A percentile compares a stretch with the other conserved stretches of the same genome.
Conservation (phyloP, 1,140 invertebrate species). For the Bombus superbus region DNA sequence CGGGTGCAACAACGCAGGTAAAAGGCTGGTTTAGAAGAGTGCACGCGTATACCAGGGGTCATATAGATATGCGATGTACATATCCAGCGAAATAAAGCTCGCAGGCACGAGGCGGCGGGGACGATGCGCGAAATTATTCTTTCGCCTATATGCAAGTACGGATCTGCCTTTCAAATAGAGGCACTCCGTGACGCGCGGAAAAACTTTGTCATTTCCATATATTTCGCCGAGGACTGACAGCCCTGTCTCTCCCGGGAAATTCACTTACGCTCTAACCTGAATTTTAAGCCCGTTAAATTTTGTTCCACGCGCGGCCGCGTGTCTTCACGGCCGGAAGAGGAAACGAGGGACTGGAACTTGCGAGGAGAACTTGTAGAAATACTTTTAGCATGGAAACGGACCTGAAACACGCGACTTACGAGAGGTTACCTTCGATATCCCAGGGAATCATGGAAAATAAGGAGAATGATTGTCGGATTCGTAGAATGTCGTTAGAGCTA, state of each 20-base stretch:
- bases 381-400: background rate
- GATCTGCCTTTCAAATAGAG: constrained; percentile 71
- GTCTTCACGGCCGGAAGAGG: background rate
- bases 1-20: constrained; percentile 3
- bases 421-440: too few relatives aligned
- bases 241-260: constrained; percentile 43
- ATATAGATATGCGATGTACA: background rate
- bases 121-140: constrained; percentile 63
- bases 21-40: constrained; percentile 2
- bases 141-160: constrained; percentile 45
- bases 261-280: constrained; percentile 60
- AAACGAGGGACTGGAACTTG: background rate
- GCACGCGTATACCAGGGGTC: background rate
- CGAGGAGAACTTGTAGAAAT: background rate
- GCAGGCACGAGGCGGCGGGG: background rate
- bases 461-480: background rate
- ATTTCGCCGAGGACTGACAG: constrained; percentile 46
- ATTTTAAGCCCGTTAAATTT: constrained; percentile 56
- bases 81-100: constrained; percentile 26
- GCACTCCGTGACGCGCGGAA: constrained; percentile 37
- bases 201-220: constrained; percentile 67
- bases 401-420: background rate
- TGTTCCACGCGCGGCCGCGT: background rate
- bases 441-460: background rate
- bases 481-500: background rate